These are phyloP conservation scores for Rana temporaria DNA, from an alignment of 2,113 vertebrate genomes.

Conservation along the genomic window DNA sequence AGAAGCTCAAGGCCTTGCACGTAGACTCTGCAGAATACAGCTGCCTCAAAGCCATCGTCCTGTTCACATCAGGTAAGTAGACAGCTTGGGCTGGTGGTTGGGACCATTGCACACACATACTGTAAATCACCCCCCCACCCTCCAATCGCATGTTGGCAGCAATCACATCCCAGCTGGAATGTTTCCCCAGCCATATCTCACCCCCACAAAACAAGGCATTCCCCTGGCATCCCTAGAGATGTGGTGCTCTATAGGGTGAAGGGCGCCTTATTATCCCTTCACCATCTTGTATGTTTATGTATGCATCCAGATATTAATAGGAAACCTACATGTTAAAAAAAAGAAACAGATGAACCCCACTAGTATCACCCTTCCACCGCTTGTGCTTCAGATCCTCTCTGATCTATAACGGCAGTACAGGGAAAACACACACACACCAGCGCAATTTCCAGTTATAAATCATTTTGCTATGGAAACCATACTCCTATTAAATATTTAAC, in stretches of 20 bases:
- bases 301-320: background rate
- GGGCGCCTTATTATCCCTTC: slow-evolving; percentile 16
- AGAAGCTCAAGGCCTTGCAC: slow-evolving; percentile 98
- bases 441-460: slow-evolving; percentile 39
- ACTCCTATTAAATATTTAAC: slow-evolving; percentile 63
- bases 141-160: background rate
- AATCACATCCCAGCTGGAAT: slow-evolving; percentile 24
- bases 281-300: background rate
- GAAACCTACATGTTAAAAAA: background rate
- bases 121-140: background rate
- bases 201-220: background rate
- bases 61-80: slow-evolving; percentile 96
- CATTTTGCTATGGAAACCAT: slow-evolving; percentile 56
- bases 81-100: no score
- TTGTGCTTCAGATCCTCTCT: slow-evolving; percentile 12
- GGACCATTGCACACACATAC: slow-evolving; percentile 8
- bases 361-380: background rate
- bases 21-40: slow-evolving; percentile 98
- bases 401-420: slow-evolving; percentile 18
- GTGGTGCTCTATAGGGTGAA: slow-evolving; percentile 28
- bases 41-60: slow-evolving; percentile 98
- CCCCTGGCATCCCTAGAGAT: slow-evolving; percentile 34
- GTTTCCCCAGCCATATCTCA: slow-evolving; percentile 1
- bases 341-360: slow-evolving; percentile 2
- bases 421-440: background rate